Evolutionary conservation across 1,140 invertebrate genomes (phyloP).

Genomic region (Gonatopus flavifemur): DNA sequence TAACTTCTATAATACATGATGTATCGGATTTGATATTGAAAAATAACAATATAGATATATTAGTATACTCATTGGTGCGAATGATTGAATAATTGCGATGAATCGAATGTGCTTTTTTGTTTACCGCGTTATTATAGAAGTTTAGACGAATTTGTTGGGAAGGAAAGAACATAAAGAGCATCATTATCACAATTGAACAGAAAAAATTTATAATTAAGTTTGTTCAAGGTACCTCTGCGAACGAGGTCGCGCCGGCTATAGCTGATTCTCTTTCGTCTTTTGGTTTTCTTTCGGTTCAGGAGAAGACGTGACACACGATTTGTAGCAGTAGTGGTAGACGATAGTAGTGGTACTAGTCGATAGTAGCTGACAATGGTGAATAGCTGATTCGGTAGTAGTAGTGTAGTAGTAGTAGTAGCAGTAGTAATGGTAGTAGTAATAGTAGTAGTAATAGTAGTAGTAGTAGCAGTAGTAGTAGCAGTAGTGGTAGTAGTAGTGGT

Average conservation of each 20-base stretch:
- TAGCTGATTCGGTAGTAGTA: constrained; percentile 49
- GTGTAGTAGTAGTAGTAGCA: constrained; percentile 26
- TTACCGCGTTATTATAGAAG: no score
- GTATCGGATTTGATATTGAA: no score
- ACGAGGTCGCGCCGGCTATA: constrained; percentile 52
- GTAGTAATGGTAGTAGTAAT: constrained; percentile 23
- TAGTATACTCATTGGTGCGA: no score
- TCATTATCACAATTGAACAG: constrained; percentile 7
- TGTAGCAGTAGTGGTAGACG: constrained; percentile 47
- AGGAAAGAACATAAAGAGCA: constrained; percentile 10
- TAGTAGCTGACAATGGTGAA: constrained; percentile 53
- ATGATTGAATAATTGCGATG: no score
- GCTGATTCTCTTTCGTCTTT: constrained; percentile 48
- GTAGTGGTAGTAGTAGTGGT: constrained; percentile 41
- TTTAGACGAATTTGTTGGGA: no score
- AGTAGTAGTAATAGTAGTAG: no score
- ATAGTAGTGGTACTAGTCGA: constrained; percentile 47
- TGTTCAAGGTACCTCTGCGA: constrained; percentile 48
- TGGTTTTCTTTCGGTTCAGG: constrained; percentile 51
- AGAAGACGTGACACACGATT: constrained; percentile 53
- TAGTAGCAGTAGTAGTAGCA: constrained; percentile 33
- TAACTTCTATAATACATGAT: no score
- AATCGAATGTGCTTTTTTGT: no score
- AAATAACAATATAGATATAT: no score
- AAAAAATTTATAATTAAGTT: no score